These are phyloP conservation scores for Porites lutea DNA, from an alignment of 64 coral and sea anemone genomes.

Conservation along the genomic window DNA sequence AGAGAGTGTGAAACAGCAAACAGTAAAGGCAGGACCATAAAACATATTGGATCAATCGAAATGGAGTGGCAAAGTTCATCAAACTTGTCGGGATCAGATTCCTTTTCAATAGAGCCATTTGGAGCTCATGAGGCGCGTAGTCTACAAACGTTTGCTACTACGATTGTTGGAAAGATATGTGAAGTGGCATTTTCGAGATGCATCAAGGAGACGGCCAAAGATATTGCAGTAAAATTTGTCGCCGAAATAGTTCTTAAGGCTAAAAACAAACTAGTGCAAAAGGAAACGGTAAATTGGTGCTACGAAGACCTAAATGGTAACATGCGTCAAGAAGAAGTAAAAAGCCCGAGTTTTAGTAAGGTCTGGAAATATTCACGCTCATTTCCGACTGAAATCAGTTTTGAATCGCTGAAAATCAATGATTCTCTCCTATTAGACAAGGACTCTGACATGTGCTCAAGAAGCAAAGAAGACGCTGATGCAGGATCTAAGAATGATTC, in stretches of 20 bases:
- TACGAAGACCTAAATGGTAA: background rate
- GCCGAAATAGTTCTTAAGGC: background rate
- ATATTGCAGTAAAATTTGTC: background rate
- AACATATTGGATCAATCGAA: background rate
- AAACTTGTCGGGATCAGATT: background rate
- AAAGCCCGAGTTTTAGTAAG: constrained; percentile 7
- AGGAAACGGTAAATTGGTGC: background rate
- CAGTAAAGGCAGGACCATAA: background rate
- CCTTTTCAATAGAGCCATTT: background rate
- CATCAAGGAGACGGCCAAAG: background rate
- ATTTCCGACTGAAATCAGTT: background rate
- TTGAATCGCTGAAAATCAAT: background rate
- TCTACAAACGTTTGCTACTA: background rate
- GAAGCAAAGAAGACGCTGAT: background rate
- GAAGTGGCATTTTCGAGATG: background rate
- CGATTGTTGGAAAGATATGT: background rate
- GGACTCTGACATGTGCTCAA: background rate
- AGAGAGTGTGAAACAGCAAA: background rate
- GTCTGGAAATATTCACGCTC: constrained; percentile 13
- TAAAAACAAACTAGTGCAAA: background rate
- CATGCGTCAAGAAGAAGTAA: background rate
- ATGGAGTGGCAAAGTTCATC: background rate
- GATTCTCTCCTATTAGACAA: background rate
- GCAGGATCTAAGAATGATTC: background rate
- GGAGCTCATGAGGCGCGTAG: background rate